Conservation (phyloP, 2,888 invertebrate genomes). For the Apotomis capreana region DNA sequence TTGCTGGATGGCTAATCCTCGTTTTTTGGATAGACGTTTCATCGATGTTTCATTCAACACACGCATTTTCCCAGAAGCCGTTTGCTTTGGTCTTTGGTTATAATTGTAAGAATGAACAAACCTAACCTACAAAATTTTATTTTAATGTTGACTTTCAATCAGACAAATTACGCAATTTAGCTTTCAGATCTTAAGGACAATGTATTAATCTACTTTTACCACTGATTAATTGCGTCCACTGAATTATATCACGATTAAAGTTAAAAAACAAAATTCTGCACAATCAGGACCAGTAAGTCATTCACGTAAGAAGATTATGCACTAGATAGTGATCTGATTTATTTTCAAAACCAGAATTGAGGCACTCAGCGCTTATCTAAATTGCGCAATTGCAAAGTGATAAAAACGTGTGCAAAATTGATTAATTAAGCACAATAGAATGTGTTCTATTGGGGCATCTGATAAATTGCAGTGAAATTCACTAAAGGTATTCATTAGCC, state of each 20-base stretch:
- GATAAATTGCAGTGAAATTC: no score
- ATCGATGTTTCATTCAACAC: no score
- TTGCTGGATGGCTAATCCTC: no score
- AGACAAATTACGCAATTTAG: no score
- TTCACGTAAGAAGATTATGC: neutral
- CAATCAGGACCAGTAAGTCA: neutral
- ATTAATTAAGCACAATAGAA: constrained; percentile 10
- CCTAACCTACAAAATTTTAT: no score
- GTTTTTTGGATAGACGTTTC: no score
- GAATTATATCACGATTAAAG: neutral
- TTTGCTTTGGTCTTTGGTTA: no score
- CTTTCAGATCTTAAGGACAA: neutral
- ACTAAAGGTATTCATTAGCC: no score
- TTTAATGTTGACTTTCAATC: no score
- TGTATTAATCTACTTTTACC: neutral
- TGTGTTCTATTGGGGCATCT: neutral
- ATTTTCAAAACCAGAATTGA: neutral
- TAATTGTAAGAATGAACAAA: no score
- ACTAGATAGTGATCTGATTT: constrained; percentile 12
- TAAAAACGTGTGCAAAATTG: constrained; percentile 11
- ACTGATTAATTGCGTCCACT: neutral
- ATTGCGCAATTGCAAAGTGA: constrained; percentile 6
- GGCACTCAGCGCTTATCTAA: neutral
- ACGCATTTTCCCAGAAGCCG: no score
- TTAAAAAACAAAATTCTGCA: neutral